Evolutionary conservation across 2,888 invertebrate species (phyloP).

Genomic region (Oeneis ivallda): DNA sequence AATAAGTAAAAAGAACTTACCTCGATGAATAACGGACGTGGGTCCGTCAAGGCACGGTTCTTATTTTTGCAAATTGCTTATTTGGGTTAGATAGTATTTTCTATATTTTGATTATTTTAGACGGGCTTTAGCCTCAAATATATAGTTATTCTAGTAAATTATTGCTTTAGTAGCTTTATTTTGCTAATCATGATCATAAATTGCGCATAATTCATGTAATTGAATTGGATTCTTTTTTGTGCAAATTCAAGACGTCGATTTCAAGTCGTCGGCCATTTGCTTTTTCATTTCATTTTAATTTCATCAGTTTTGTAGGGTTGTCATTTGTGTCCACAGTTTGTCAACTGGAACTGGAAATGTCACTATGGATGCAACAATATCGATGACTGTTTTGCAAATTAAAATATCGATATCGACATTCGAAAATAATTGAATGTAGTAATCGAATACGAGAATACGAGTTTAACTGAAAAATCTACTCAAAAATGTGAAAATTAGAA

Average conservation of each 20-base stretch:
- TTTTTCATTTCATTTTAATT: constrained; percentile 70
- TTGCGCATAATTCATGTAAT: constrained; percentile 83
- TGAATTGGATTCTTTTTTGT: constrained; percentile 79
- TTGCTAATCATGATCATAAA: constrained; percentile 81
- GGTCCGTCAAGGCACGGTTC: constrained; percentile 60
- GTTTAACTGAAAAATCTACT: too few relatives aligned
- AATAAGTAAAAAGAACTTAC: constrained; percentile 61
- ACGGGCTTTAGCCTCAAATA: constrained; percentile 66
- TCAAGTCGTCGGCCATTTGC: constrained; percentile 81
- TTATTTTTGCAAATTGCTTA: constrained; percentile 61
- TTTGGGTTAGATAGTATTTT: constrained; percentile 62
- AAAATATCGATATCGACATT: too few relatives aligned
- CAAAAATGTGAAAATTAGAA: too few relatives aligned
- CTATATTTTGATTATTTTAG: constrained; percentile 56
- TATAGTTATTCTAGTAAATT: constrained; percentile 61
- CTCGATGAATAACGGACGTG: constrained; percentile 68
- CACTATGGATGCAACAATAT: constrained; percentile 1
- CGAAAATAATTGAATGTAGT: neutral
- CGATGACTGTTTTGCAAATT: neutral
- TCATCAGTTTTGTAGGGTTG: constrained; percentile 38
- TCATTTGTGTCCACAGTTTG: constrained; percentile 3
- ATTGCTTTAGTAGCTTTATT: constrained; percentile 73
- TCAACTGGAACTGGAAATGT: too few relatives aligned
- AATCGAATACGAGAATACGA: too few relatives aligned
- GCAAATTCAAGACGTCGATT: constrained; percentile 71